These are phyloP conservation scores for Aurelia aurita DNA, from an alignment of 30 jellyfish, hydroid and myxozoan species.

Conservation along the genomic window DNA sequence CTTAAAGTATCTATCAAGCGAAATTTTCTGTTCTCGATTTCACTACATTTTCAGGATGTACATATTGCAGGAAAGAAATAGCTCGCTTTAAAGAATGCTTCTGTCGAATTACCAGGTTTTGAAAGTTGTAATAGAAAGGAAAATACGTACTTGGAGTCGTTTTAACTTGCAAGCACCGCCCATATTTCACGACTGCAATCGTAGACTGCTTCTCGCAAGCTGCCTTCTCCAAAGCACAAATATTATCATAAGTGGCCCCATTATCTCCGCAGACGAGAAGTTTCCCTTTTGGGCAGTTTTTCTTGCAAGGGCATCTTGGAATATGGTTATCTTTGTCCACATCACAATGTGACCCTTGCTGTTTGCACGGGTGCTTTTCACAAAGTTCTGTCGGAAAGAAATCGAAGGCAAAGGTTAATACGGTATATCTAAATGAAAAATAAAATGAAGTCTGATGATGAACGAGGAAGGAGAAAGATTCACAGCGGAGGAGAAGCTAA, in stretches of 20 bases:
- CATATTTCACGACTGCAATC: neutral
- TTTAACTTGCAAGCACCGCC: neutral
- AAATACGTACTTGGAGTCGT: neutral
- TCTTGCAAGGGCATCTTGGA: conserved; percentile 34
- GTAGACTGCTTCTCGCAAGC: conserved; percentile 25
- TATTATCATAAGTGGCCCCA: conserved; percentile 20
- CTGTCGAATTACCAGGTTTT: too few species aligned
- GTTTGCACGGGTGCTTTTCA: neutral
- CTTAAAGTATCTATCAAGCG: too few species aligned
- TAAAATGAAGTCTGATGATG: too few species aligned
- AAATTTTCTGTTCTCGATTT: too few species aligned
- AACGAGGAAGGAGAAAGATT: too few species aligned
- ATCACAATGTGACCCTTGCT: conserved; percentile 26
- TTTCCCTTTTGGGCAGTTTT: neutral
- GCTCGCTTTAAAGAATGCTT: too few species aligned
- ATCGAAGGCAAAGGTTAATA: neutral
- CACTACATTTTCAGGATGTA: too few species aligned
- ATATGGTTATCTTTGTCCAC: neutral
- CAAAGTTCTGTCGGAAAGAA: conserved; percentile 22
- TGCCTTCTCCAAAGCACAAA: conserved; percentile 7
- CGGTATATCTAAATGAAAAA: too few species aligned
- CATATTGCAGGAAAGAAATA: too few species aligned
- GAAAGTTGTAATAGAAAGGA: too few species aligned
- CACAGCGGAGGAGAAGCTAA: too few species aligned
- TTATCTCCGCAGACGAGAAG: conserved; percentile 29